Base-by-base conservation (phyloP, 2,797 vertebrate genomes). In the Sebastes kiyomatsui region DNA sequence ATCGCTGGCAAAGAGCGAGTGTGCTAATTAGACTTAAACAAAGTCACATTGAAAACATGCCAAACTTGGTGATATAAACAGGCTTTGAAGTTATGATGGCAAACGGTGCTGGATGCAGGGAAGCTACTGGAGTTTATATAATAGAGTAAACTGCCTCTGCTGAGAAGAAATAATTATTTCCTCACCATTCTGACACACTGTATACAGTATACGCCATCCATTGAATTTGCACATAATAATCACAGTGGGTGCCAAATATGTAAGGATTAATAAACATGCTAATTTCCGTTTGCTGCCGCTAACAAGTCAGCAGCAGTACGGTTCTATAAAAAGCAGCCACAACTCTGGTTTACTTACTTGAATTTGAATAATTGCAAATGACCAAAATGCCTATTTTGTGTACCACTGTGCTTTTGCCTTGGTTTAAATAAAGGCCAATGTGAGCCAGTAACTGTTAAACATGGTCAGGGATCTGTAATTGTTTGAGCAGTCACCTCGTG, bases 21-120 rank as follows among this genome's bases (percentile, higher is more conserved):
- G 61, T 77, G 72, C 85, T 90, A 79, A 77, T 87, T 87, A 90
- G 27, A 77, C 62, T 79, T 67, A 72, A 83, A 88, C 80, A 92
- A 91, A 92, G 86, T 88, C 87, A 89, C 73, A 86, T 32, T 80
- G 80, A 84, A 84, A 82, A 86, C 20, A 73, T 77, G 68, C 60
- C 69, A 83, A 65, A 87, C 46, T 79, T 82, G 78, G 71, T 85
- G 35, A 75, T 67, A 69, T 16, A 64, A 83, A 80, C 55, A 66
- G 35, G 23, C 82, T 80, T 83, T 76, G 23, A 70, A 75, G 52
- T 49, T 76, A 12, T 56, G 28, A 72, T 74, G 33, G 38, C 9
- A 27, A 70, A 72, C 60, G 20, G 75, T 59, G 60, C 64, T 75
- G 42, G 49, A 84, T 72, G 58, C 11, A 49, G 61, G 16, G 14